Conservation (phyloP, 2,797 vertebrate species). For the Cephalopachus bancanus region DNA sequence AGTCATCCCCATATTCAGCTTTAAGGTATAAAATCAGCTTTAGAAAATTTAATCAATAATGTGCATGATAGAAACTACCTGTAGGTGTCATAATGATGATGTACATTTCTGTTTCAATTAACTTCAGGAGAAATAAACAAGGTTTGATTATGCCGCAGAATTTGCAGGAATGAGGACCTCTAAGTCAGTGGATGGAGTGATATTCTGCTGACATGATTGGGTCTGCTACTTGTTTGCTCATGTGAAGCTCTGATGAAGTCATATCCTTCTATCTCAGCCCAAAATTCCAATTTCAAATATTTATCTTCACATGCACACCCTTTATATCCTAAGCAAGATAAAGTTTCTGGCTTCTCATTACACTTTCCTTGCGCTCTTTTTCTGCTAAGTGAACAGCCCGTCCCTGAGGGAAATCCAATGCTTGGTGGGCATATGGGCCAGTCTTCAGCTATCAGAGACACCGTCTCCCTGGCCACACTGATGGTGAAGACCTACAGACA, state of each 20-base stretch:
- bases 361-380: not conserved
- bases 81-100: not conserved
- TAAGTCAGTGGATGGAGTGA: not conserved
- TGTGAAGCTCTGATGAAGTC: conserved; percentile 25
- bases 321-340: not conserved
- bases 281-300: conserved; percentile 45
- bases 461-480: not conserved
- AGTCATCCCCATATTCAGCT: conserved; percentile 13
- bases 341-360: not conserved
- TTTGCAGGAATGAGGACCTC: not conserved
- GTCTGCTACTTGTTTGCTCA: not conserved
- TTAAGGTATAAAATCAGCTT: conserved; percentile 45
- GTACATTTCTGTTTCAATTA: conserved; percentile 51
- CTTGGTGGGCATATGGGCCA: not conserved
- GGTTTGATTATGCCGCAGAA: conserved; percentile 47
- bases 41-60: conserved; percentile 55
- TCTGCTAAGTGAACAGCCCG: not conserved
- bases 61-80: conserved; percentile 3
- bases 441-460: not conserved
- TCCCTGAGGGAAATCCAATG: not conserved
- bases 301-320: not conserved
- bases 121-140: conserved; percentile 21
- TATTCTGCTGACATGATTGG: not conserved
- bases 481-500: not conserved
- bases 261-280: not conserved